Percentiles rank a stretch among this genome's conserved stretches.
Evolutionary conservation across 1,140 invertebrate genomes (phyloP).

Genomic region (Papilio machaon): DNA sequence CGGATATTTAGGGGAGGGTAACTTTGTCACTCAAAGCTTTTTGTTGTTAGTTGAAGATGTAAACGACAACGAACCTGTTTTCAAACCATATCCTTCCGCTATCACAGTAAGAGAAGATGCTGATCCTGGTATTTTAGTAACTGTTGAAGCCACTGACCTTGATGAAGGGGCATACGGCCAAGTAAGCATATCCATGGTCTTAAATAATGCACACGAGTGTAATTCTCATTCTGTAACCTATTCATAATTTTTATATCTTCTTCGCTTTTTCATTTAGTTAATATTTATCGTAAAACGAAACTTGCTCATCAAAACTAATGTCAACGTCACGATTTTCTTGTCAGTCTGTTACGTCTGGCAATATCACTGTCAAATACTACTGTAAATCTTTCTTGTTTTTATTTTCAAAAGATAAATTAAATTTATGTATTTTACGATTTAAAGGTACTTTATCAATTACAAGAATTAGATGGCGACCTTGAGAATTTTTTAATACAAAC

Average conservation of each 20-base stretch:
- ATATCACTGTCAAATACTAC: background rate
- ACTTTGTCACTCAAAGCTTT: slow-evolving; percentile 95
- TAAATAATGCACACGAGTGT: background rate
- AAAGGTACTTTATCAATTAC: slow-evolving; percentile 86
- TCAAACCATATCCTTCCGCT: slow-evolving; percentile 92
- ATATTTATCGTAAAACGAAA: slow-evolving; percentile 1
- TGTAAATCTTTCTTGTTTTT: background rate
- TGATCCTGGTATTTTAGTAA: slow-evolving; percentile 87
- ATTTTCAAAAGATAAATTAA: background rate
- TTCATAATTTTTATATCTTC: too few species aligned
- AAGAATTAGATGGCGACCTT: slow-evolving; percentile 91
- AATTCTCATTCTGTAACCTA: background rate
- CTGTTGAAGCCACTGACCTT: slow-evolving; percentile 92
- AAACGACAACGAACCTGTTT: slow-evolving; percentile 95
- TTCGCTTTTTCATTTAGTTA: too few species aligned
- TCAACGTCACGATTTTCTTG: slow-evolving; percentile 29
- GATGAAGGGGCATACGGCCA: slow-evolving; percentile 96
- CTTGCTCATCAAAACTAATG: background rate
- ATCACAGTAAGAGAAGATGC: slow-evolving; percentile 91
- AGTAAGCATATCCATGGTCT: slow-evolving; percentile 71
- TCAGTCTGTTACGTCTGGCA: background rate
- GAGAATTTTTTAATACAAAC: slow-evolving; percentile 91
- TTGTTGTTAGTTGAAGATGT: slow-evolving; percentile 94
- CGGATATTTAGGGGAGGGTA: slow-evolving; percentile 92
- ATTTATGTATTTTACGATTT: background rate